Base-by-base conservation (phyloP, 1,140 invertebrate genomes). In the Atta texana region DNA sequence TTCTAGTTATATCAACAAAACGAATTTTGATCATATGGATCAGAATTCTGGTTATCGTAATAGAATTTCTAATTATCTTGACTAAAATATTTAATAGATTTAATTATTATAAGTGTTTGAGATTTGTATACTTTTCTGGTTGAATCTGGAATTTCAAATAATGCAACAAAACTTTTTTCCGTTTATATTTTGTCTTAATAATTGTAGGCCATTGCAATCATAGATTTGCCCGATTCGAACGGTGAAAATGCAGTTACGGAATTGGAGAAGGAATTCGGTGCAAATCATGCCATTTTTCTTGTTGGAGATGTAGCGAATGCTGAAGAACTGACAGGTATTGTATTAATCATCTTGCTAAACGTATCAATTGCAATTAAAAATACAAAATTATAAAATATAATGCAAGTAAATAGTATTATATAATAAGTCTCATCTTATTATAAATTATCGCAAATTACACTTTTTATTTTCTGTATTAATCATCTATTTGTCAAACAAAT, bases 241-340 rank as follows among this genome's bases (percentile, higher is more conserved):
- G 89, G 90, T n/a, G 81, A 80, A 44, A 86, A 51, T 16, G 64
- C 81, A 1, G 81, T 59, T 3, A 66, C 39, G 1, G 87, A 92
- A 31, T 74, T 92, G 5, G 85, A 90, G 34, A 86, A 93, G 7
- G 92, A 94, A 78, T 95, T 94, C 31, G 94, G 94, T 0, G 90
- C 92, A 8, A 89, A 91, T 6, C 89, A 88, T 14, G 92, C 90
- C 0, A 88, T 93, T n/a, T 95, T 94, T 63, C 81, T 95, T 7
- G 85, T 91, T 51, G 93, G 93, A 31, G 94, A 95, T n/a, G 94
- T 95, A 16, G 88, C 94, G 0, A 91, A 89, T 28, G 55, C 12
- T 24, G 55, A 89, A 0, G 6, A 91, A 63, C 14, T 91, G 3
- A 66, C 88, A 72, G 85, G 89, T 91, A 88, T 28, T n/a, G n/a